Base-by-base conservation (phyloP, 2,113 vertebrate genomes). In the Pongo abelii region DNA sequence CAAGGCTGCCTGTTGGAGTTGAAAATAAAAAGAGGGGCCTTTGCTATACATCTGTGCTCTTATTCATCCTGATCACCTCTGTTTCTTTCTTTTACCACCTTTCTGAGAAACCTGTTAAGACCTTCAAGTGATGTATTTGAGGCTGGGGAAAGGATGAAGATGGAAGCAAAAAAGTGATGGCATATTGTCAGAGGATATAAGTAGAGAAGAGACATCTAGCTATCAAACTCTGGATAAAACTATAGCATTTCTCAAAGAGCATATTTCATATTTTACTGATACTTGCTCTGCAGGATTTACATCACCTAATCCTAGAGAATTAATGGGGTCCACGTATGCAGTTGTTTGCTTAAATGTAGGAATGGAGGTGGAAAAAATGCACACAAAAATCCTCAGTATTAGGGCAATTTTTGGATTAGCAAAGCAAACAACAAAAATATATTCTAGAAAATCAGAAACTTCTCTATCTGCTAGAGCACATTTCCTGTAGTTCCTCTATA, bases 401-500 rank as follows among this genome's bases (percentile, higher is more conserved):
- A n/a, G 35, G 20, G 48, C 0, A n/a, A 16, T 35, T 8, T 85
- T 57, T 89, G n/a, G 32, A 67, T 52, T 67, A 70, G 72, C 40
- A 59, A 91, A 64, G n/a, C 52, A 52, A 84, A 46, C 16, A 81
- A 40, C 14, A 78, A 64, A 80, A 48, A 74, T 32, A 79, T 52
- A 1, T 61, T 85, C n/a, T 20, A 38, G 38, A 75, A 83, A 95
- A 1, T 52, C 20, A 25, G 9, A n/a, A 35, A 14, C 85, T n/a
- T 75, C 61, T 78, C 55, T 86, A 2, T 12, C 27, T 64, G 12
- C 35, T 70, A 23, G 0, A 0, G 38, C 0, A 0, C 38, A 32
- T 17, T 3, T 75, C 3, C 10, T 89, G 25, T 0, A 8, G 48
- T 55, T 4, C 0, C 70, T 40, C 89, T 77, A 17, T 70, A 57